Conservation (phyloP, 2,888 invertebrate species). For the Hyposoter dolosus region DNA sequence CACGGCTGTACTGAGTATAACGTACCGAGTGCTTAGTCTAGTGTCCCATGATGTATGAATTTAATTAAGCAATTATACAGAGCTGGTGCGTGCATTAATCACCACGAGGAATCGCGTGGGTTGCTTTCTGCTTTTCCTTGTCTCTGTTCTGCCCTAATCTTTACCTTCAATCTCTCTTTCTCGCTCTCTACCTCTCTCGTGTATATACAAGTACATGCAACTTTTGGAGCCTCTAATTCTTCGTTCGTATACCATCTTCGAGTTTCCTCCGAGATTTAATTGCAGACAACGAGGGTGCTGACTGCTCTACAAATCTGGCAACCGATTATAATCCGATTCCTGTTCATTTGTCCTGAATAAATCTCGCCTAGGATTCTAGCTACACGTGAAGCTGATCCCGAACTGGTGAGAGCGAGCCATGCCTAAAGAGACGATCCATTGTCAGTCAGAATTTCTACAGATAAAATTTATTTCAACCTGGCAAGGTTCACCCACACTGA, state of each 20-base stretch:
- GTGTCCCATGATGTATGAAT: slow-evolving; percentile 79
- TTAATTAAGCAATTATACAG: slow-evolving; percentile 81
- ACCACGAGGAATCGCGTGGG: slow-evolving; percentile 42
- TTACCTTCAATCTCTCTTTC: not conserved
- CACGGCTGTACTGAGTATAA: slow-evolving; percentile 11
- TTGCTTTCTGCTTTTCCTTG: not conserved
- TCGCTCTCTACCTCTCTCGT: not conserved
- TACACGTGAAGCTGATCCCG: not conserved
- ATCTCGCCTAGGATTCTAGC: not conserved
- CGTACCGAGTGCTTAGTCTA: slow-evolving; percentile 67
- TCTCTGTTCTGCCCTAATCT: slow-evolving; percentile 4
- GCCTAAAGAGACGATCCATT: too few relatives aligned
- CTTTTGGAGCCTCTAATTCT: slow-evolving; percentile 37
- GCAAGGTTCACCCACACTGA: too few relatives aligned
- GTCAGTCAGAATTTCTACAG: too few relatives aligned
- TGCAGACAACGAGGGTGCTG: slow-evolving; percentile 24
- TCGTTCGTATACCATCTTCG: not conserved
- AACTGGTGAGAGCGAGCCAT: too few relatives aligned
- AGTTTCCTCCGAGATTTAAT: slow-evolving; percentile 50
- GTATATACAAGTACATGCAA: not conserved
- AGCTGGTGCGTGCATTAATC: slow-evolving; percentile 75
- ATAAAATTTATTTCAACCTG: too few relatives aligned
- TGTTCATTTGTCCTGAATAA: slow-evolving; percentile 9
- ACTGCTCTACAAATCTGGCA: not conserved
- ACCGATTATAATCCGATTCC: slow-evolving; percentile 35